Conservation (phyloP, 2,797 vertebrate genomes). For the Centroberyx gerrardi region DNA sequence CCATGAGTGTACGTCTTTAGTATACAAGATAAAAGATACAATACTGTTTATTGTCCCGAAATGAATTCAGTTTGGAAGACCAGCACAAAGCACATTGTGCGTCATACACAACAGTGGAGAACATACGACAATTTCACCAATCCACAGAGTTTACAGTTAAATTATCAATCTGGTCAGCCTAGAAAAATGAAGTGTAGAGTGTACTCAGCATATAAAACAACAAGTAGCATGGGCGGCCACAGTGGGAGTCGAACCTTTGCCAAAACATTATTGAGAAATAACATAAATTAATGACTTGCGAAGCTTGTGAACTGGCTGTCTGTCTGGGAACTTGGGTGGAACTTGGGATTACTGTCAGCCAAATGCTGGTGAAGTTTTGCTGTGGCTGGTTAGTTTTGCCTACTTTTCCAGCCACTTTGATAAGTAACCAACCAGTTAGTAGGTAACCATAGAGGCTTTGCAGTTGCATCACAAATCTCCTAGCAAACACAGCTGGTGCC, state of each 20-base stretch:
- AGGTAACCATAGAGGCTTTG: no score
- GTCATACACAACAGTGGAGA: neutral
- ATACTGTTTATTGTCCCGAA: neutral
- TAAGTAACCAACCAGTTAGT: neutral
- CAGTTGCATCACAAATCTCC: no score
- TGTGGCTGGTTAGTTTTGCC: neutral
- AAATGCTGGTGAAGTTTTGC: neutral
- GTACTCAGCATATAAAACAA: neutral
- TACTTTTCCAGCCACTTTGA: neutral
- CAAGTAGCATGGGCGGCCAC: no score
- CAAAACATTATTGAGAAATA: no score
- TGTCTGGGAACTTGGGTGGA: no score
- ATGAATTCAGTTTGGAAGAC: neutral
- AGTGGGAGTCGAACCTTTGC: no score
- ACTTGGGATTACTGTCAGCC: no score
- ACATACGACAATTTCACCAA: neutral
- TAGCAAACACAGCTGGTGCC: neutral
- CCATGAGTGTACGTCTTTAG: neutral
- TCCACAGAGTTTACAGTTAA: slow-evolving; percentile 6
- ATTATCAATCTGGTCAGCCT: slow-evolving; percentile 7
- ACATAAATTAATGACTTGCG: no score
- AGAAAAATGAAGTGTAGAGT: slow-evolving; percentile 24
- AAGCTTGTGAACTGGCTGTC: no score
- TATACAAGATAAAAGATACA: neutral
- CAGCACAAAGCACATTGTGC: neutral